Evolutionary conservation across 2,113 vertebrate genomes (phyloP).

Genomic region (Uria aalge): DNA sequence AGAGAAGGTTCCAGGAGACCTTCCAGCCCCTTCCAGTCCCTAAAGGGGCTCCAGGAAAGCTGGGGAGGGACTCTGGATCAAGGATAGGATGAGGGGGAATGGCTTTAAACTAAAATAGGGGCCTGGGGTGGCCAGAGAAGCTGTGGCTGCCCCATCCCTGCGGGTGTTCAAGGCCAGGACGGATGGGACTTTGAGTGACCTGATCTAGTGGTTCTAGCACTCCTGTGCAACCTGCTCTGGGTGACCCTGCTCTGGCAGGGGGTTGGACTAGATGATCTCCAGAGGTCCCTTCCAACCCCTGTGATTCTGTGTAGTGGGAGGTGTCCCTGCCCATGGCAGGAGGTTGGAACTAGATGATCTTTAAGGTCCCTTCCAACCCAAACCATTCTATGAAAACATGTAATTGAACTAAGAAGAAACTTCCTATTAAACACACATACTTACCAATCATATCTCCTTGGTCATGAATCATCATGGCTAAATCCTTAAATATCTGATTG

Average conservation of each 20-base stretch:
- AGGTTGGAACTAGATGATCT: neutral
- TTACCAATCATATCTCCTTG: constrained; percentile 97
- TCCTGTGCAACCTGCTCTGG: too few species aligned
- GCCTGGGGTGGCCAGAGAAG: too few species aligned
- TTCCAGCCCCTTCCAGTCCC: neutral
- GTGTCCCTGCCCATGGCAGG: neutral
- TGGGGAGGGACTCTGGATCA: neutral
- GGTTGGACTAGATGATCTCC: too few species aligned
- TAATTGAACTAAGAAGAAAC: neutral
- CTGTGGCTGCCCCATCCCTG: too few species aligned
- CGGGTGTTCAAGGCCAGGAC: too few species aligned
- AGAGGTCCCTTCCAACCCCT: too few species aligned
- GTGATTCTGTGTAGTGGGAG: neutral
- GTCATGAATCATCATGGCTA: constrained; percentile 98
- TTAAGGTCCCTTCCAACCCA: neutral
- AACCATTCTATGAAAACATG: neutral
- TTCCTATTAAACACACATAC: constrained; percentile 25
- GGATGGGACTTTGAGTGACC: too few species aligned
- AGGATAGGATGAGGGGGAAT: too few species aligned
- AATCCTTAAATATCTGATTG: constrained; percentile 98
- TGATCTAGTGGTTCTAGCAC: too few species aligned
- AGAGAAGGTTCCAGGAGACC: neutral
- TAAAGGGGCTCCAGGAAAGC: neutral
- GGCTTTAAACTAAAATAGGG: too few species aligned
- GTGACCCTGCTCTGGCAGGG: too few species aligned